Conservation (phyloP, 2,888 invertebrate species). For the Argyra leucocephala region DNA sequence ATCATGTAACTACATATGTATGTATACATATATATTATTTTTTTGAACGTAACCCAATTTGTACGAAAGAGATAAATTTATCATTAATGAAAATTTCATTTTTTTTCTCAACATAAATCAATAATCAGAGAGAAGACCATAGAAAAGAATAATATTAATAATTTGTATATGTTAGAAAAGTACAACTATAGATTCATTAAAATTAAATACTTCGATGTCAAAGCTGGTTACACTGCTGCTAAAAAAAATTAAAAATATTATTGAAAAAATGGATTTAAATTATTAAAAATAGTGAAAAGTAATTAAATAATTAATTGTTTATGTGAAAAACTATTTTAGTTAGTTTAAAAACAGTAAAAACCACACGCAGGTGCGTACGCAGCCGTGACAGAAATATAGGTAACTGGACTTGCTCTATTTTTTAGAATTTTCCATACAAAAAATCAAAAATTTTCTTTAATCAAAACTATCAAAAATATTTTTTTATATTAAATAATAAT, state of each 20-base stretch:
- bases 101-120: background rate
- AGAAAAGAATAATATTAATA: background rate
- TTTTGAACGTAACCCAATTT: too few species aligned
- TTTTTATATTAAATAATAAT: too few species aligned
- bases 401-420: constrained; percentile 75
- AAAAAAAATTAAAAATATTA: constrained; percentile 28
- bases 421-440: constrained; percentile 13
- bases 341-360: constrained; percentile 34
- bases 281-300: constrained; percentile 18
- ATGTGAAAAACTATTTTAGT: background rate
- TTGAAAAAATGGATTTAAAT: background rate
- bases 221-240: constrained; percentile 28
- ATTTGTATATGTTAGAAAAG: background rate
- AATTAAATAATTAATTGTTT: constrained; percentile 13
- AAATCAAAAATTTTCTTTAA: background rate
- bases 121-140: background rate
- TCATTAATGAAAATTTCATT: background rate
- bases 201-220: background rate
- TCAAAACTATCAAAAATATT: background rate
- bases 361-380: constrained; percentile 92
- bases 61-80: constrained; percentile 14
- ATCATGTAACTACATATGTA: too few species aligned
- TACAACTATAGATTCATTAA: background rate
- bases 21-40: too few species aligned
- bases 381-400: constrained; percentile 77